Conservation (phyloP, 2,113 vertebrate species). For the Reinhardtius hippoglossoides region DNA sequence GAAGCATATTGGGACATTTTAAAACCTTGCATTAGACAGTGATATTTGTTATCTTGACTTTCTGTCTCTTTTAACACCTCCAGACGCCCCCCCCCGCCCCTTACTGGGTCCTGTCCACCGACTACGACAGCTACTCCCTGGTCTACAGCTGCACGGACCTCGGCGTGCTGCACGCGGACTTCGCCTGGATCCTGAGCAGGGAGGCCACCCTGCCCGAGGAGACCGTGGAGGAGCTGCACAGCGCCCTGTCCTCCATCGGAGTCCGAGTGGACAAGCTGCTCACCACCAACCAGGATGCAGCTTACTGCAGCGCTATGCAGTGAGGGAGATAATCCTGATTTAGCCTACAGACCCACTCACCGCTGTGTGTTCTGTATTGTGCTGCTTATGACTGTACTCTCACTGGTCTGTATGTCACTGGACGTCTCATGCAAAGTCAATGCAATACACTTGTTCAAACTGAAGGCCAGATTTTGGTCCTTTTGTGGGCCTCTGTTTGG, state of each 20-base stretch:
- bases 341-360: not conserved
- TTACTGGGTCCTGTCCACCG: conserved; percentile 89
- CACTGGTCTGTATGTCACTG: not conserved
- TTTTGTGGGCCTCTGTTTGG: conserved; percentile 1
- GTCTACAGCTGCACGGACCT: conserved; percentile 88
- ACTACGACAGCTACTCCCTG: conserved; percentile 87
- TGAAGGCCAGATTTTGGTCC: not conserved
- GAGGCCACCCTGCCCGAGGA: conserved; percentile 70
- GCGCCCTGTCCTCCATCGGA: conserved; percentile 79
- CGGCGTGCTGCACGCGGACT: conserved; percentile 79
- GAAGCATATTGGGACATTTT: not conserved
- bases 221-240: conserved; percentile 81
- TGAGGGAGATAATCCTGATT: not conserved
- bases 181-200: conserved; percentile 87
- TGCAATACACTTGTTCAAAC: conserved; percentile 45
- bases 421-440: not conserved
- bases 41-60: too few species aligned
- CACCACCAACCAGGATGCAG: conserved; percentile 77
- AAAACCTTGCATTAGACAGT: too few species aligned
- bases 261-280: conserved; percentile 80
- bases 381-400: not conserved
- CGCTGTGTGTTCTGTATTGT: not conserved
- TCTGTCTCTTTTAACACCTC: not conserved
- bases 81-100: conserved; percentile 83
- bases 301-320: conserved; percentile 75